Evolutionary conservation across 1,140 invertebrate species (phyloP), one percentile per base, ranked within the genome.

Genomic region (Oppia nitens): DNA sequence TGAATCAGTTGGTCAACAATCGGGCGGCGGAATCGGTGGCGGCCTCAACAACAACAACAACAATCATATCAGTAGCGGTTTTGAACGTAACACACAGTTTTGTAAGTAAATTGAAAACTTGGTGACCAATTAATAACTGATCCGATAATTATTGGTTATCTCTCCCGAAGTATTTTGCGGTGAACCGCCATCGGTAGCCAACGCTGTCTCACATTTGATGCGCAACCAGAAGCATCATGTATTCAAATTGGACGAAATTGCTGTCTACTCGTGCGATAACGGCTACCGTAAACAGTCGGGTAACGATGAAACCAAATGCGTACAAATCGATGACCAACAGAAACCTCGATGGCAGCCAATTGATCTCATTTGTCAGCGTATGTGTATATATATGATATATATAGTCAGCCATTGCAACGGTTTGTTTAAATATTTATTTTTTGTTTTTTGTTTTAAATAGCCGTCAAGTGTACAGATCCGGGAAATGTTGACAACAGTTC

Each of bases 141-240:
- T n/a, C n/a, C n/a, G n/a, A n/a, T n/a, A n/a, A n/a, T n/a, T n/a
- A n/a, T n/a, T n/a, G n/a, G n/a, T n/a, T n/a, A n/a, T n/a, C n/a
- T 56, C 47, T 49, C 29, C 25, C 28, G 47, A 6, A 57, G 56
- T 20, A 17, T 57, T 57, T 27, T 57, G 56, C 32, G 56, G 27
- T 14, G 47, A 50, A 11, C 56, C 56, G n/a, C 56, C 56, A 4
- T 23, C 48, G 27, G 56, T 57, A 2, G 21, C 56, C 24, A 57
- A 57, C 24, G 56, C 56, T 2, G 14, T 28, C 17, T 57, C 56
- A 6, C 27, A 50, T 40, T 25, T 57, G 14, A 25, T 48, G 17
- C 56, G 56, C 6, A 48, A 57, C 26, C 56, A 57, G 23, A 57
- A 57, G 24, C 56, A 57, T 52, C 24, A 17, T 45, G 56, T 57